phyloP scores from a whole-genome alignment of 2,888 invertebrate species.

The Ophonus ardosiacus region DNA sequence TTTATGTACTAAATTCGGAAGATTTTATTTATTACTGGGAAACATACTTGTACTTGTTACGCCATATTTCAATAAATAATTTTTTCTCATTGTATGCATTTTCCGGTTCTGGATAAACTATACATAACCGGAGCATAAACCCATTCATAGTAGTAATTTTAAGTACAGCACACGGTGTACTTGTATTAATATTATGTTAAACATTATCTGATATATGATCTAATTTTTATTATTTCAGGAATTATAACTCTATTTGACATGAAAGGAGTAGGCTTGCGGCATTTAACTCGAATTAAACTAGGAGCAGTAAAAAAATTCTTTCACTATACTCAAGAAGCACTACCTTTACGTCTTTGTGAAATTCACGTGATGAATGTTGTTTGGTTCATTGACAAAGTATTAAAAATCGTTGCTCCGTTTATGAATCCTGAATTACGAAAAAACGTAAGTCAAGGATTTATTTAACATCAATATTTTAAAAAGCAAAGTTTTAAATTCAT shows the following conservation, averaged over 20 bases:
- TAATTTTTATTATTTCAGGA: conserved; percentile 72
- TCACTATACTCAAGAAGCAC: conserved; percentile 83
- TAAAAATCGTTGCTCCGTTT: conserved; percentile 75
- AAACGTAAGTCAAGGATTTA: conserved; percentile 70
- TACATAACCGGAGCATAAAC: no score
- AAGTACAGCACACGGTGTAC: no score
- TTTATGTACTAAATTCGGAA: no score
- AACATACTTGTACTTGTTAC: no score
- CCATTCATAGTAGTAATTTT: no score
- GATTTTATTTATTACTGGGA: no score
- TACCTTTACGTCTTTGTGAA: conserved; percentile 82
- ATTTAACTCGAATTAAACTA: conserved; percentile 69
- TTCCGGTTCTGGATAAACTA: no score
- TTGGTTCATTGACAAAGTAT: conserved; percentile 76
- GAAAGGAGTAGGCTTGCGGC: conserved; percentile 71
- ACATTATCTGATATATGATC: no score
- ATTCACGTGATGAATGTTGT: conserved; percentile 82
- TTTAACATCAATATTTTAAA: not conserved
- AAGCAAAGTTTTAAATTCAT: not conserved
- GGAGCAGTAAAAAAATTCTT: conserved; percentile 80
- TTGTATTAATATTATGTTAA: not conserved
- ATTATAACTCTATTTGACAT: conserved; percentile 84
- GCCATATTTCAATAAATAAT: no score
- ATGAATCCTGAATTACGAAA: conserved; percentile 75
- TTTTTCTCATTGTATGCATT: no score